Conservation (phyloP, 1,140 invertebrate species). For the Muscidifurax raptorellus region DNA sequence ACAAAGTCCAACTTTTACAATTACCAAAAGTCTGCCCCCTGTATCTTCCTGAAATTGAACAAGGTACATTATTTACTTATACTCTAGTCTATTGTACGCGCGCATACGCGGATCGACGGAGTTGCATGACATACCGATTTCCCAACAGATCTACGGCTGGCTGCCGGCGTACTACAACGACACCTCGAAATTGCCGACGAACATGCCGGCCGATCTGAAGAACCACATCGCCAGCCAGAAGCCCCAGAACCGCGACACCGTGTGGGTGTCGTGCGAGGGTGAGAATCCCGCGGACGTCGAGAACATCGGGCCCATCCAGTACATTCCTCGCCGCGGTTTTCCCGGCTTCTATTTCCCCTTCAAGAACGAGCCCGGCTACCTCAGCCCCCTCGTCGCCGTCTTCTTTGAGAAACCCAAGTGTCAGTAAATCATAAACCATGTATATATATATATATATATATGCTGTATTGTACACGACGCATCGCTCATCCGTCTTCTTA, state of each 20-base stretch:
- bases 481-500: too few relatives aligned
- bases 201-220: conserved; percentile 86
- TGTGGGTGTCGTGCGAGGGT: conserved; percentile 92
- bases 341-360: conserved; percentile 89
- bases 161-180: conserved; percentile 84
- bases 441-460: too few relatives aligned
- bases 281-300: conserved; percentile 93
- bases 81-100: too few relatives aligned
- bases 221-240: conserved; percentile 79
- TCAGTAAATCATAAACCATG: conserved; percentile 77
- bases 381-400: conserved; percentile 92
- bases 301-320: conserved; percentile 90
- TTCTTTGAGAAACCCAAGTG: conserved; percentile 88
- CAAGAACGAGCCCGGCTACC: conserved; percentile 86
- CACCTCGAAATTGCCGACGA: conserved; percentile 80
- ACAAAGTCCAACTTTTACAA: conserved; percentile 77
- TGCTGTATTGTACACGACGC: too few relatives aligned
- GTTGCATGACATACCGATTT: too few relatives aligned
- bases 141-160: conserved; percentile 87
- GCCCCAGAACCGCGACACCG: conserved; percentile 78
- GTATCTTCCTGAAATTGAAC: conserved; percentile 82
- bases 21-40: conserved; percentile 78
- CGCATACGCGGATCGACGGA: too few relatives aligned
- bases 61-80: too few relatives aligned
- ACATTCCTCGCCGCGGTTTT: conserved; percentile 87